phyloP scores from a whole-genome alignment of 2,113 vertebrate species.

The Erinaceus europaeus region DNA sequence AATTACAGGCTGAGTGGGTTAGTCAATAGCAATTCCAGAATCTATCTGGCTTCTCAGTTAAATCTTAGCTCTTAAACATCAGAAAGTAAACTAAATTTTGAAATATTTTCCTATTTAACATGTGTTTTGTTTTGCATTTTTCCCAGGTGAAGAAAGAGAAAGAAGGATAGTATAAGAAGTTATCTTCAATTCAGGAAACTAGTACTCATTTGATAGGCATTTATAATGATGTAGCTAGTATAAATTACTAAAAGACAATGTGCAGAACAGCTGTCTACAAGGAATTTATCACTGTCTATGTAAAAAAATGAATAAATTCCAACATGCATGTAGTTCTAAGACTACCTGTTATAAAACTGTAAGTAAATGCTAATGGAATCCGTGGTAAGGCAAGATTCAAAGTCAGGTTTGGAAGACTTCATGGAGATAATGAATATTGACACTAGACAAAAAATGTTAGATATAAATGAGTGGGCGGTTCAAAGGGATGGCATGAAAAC shows the following conservation, averaged over 20 bases:
- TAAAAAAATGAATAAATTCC: background rate
- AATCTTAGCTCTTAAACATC: conserved; percentile 3
- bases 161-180: background rate
- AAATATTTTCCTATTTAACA: conserved; percentile 8
- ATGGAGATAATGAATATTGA: background rate
- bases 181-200: background rate
- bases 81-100: conserved; percentile 41
- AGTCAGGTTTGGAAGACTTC: conserved; percentile 7
- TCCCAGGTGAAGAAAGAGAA: background rate
- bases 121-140: background rate
- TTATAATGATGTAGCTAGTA: background rate
- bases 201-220: background rate
- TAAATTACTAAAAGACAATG: background rate
- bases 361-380: background rate
- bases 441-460: background rate
- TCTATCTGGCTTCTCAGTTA: conserved; percentile 15
- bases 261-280: background rate
- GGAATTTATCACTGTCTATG: background rate
- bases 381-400: conserved; percentile 4
- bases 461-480: background rate
- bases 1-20: background rate
- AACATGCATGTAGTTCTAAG: background rate
- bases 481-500: background rate
- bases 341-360: background rate
- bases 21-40: background rate